These are phyloP conservation scores for Tribolium freemani DNA, from an alignment of 2,888 invertebrate species.

Conservation along the genomic window DNA sequence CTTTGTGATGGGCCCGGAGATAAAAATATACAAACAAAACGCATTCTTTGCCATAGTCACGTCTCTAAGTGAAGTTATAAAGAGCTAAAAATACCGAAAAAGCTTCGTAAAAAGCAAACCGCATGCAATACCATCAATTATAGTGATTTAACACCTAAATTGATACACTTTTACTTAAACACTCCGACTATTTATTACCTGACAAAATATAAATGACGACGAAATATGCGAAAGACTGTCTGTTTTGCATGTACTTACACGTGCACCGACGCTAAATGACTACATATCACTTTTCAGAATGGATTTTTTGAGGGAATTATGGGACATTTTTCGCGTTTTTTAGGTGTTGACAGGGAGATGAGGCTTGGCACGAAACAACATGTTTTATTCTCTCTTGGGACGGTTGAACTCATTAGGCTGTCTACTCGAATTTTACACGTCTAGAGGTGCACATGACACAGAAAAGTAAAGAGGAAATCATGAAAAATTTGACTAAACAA, in stretches of 20 bases:
- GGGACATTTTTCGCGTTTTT: slow-evolving; percentile 7
- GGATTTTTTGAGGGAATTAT: slow-evolving; percentile 2
- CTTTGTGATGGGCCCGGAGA: slow-evolving; percentile 50
- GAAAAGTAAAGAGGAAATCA: too few species aligned
- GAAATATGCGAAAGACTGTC: slow-evolving; percentile 38
- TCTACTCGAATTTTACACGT: too few species aligned
- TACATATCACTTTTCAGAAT: slow-evolving; percentile 16
- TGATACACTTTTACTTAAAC: slow-evolving; percentile 56
- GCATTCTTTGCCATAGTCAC: slow-evolving; percentile 51
- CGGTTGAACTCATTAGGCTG: background rate
- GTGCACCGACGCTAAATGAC: slow-evolving; percentile 20
- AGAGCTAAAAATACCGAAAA: slow-evolving; percentile 56
- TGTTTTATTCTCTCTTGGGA: background rate
- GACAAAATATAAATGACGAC: slow-evolving; percentile 58
- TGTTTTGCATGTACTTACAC: slow-evolving; percentile 31
- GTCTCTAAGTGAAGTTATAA: slow-evolving; percentile 50
- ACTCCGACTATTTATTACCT: slow-evolving; percentile 55
- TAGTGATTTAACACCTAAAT: slow-evolving; percentile 60
- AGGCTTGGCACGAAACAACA: background rate
- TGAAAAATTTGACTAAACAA: too few species aligned
- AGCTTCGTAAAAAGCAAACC: slow-evolving; percentile 56
- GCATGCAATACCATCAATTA: slow-evolving; percentile 61
- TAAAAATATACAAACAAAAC: slow-evolving; percentile 60
- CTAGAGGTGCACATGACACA: too few species aligned
- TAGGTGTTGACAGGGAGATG: slow-evolving; percentile 13